Evolutionary conservation across 2,888 invertebrate species (phyloP), one percentile per base, ranked within the genome.

Genomic region (Ormia ochracea): DNA sequence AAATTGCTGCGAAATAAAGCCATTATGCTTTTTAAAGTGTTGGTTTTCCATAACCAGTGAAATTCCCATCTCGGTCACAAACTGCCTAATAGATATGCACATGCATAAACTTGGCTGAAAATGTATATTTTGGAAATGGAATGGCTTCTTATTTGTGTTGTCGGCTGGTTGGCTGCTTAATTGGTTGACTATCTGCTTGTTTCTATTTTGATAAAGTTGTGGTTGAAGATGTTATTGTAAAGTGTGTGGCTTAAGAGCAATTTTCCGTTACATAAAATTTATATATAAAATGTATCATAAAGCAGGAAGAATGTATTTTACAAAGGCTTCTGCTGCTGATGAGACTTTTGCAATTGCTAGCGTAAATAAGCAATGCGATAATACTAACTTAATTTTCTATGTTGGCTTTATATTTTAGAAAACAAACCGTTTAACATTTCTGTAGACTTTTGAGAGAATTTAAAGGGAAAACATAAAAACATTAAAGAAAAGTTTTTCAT

Each of bases 211-310:
- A 73, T 80, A 72, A 72, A 76, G 41, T 68, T 68, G 75, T 31
- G 72, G 50, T 45, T 61, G 63, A 68, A 68, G 54, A 76, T 69
- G 63, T 76, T 69, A 65, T 72, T 72, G 28, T 33, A 69, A 75
- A 79, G 59, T 45, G 21, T 45, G 61, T 74, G 59, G 69, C 70
- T 77, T 73, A 75, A 80, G 58, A 70, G 36, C 75, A 82, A 82
- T 78, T 82, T 82, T 81, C 66, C 76, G 69, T 81, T 69, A 70
- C 65, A 82, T 76, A 73, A 78, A 82, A 66, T 61, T 28, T 59
- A 9, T 63, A 61, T 48, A 19, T 33, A 21, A 58, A 56, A 68
- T 69, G 17, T 77, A 63, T 72, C 65, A 59, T 41, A n/a, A 52
- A 66, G 9, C 12, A 41, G 23, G 3, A 28, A 52, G 19, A 52